Base-by-base conservation (phyloP, 92 coral and sea anemone species). In the Virgularia gustaviana region DNA sequence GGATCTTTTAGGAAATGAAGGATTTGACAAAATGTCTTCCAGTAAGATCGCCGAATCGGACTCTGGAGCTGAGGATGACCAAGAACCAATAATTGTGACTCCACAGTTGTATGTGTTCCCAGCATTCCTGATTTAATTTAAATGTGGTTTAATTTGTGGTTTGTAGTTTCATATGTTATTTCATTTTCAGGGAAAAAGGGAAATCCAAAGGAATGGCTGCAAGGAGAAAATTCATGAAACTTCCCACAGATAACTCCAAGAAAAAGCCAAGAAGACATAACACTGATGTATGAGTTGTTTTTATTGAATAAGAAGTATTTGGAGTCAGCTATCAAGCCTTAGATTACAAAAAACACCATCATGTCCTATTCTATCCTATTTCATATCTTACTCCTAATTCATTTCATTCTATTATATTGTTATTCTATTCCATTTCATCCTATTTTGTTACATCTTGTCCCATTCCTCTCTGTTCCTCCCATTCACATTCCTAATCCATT, bases 11-110 rank as follows among this genome's bases (percentile, higher is more conserved):
- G 97, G 77, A 79, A 87, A 82, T 72, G 79, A 66, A 79, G 75
- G 80, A 53, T 63, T 90, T 42, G 72, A 72, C 24, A 84, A 91
- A 78, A 60, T 81, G 38, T 72, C 87, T 9, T 89, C 99, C n/a
- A 89, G 80, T 54, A 95, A 88, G 45, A 86, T 95, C 2, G 87
- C 86, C 20, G 90, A 81, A 15, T 94, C 99, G 9, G 97, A 90
- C 78, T 94, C 99, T 9, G 99, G 92, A 9, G 88, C 95, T 45
- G 99, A 94, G 49, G 99, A 94, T 61, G 99, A 94, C 32, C 58
- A 52, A 52, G 58, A 52, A 20, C 58, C 58, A 9, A 75, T 94
- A 13, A 86, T 81, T 39, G 77, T 84, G 19, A 8, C 15, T 2
- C 4, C 30, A 36, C 9, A 7, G 23, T n/a, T n/a, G n/a, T n/a